Evolutionary conservation across 2,113 vertebrate species (phyloP), one percentile per base, ranked within the genome.

Genomic region (Vicugna pacos): DNA sequence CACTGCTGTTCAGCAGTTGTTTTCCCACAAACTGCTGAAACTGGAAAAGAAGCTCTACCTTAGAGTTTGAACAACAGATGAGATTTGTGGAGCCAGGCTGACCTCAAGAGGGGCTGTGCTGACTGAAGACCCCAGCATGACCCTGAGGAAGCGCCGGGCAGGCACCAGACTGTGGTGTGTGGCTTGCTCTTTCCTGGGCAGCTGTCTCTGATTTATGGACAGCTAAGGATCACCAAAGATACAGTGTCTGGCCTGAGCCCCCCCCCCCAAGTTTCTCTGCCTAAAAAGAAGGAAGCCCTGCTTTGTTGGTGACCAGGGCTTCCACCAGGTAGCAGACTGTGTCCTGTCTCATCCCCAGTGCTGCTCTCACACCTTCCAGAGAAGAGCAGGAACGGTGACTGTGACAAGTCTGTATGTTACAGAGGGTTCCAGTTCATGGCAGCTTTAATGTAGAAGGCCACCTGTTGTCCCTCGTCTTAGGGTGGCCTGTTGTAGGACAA

Each of bases 381-480:
- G 46, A n/a, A 48, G 16, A 87, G 60, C 75, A 42, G 48, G 65
- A 90, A 16, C 67, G 67, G 82, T 94, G 85, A 65, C 62, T 77
- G 54, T 50, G 58, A 35, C 38, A 35, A 48, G 84, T 69, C 52
- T 65, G 4, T 38, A 1, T 67, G 70, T 82, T 73, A 30, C 52
- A n/a, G 60, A 73, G 73, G 60, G 12, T 38, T 95, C 92, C 7
- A 1, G 13, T 64, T 76, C 52, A 8, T 16, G 42, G 85, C 22
- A 56, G 75, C 91, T 52, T 69, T 77, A 79, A 19, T 5, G 16
- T 64, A 48, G 77, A 93, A 81, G 94, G n/a, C 81, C 81, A 82
- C 94, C 67, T 95, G 89, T 92, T 91, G 92, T 50, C 56, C 24
- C 17, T 64, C 22, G 13, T 95, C 91, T 97, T 89, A 73, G 84